Conservation (phyloP, 2,113 vertebrate species). For the Grammomys surdaster region DNA sequence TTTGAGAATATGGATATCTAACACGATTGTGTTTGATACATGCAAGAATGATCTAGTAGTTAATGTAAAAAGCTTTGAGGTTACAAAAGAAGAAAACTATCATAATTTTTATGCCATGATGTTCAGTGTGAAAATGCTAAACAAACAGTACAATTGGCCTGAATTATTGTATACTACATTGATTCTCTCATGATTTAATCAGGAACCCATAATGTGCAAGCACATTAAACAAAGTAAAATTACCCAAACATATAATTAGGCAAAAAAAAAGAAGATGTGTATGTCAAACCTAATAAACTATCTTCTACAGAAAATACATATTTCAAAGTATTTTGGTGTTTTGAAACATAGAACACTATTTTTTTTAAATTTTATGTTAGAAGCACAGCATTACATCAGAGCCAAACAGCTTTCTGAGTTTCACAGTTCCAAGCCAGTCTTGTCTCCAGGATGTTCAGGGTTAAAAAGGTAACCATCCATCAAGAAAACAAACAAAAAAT, state of each 20-base stretch:
- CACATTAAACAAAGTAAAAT: not conserved
- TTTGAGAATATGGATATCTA: not conserved
- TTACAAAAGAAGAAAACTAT: not conserved
- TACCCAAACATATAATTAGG: not conserved
- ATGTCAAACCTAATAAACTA: not conserved
- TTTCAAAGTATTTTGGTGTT: not conserved
- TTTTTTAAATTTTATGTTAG: not conserved
- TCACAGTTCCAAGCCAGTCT: not conserved
- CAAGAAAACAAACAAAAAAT: not conserved
- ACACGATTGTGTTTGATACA: not conserved
- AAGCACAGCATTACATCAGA: not conserved
- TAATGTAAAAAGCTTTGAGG: not conserved
- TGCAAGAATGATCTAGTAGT: not conserved
- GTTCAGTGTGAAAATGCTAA: not conserved
- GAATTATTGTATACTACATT: not conserved
- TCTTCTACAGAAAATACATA: conserved; percentile 5
- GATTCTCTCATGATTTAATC: not conserved
- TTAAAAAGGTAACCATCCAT: not conserved
- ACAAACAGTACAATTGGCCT: not conserved
- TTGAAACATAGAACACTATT: not conserved
- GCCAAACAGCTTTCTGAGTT: not conserved
- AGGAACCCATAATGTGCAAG: not conserved
- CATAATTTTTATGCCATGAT: not conserved
- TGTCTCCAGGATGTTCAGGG: not conserved
- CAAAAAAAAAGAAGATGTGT: not conserved